These are phyloP conservation scores for Valencia hispanica DNA, from an alignment of 2,797 vertebrate genomes.

Conservation along the genomic window DNA sequence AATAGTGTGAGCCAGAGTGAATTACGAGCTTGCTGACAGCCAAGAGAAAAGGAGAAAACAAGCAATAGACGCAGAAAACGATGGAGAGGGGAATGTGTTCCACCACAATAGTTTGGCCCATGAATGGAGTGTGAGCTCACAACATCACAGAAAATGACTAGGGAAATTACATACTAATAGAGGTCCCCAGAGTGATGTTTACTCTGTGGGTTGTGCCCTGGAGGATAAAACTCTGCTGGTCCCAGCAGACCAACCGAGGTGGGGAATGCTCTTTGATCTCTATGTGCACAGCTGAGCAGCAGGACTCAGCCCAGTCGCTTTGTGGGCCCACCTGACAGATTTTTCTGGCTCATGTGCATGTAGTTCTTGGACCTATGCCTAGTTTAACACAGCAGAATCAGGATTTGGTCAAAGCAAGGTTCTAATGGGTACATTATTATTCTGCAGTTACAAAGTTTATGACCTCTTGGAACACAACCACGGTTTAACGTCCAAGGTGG, in stretches of 20 bases:
- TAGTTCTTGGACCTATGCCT: neutral
- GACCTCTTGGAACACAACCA: neutral
- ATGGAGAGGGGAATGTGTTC: constrained; percentile 25
- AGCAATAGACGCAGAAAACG: constrained; percentile 7
- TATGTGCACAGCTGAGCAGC: constrained; percentile 19
- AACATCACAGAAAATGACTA: constrained; percentile 39
- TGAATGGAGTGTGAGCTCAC: constrained; percentile 54
- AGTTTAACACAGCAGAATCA: constrained; percentile 6
- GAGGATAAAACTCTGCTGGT: constrained; percentile 26
- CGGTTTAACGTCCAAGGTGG: too few relatives aligned
- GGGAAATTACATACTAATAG: constrained; percentile 32
- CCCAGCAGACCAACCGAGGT: constrained; percentile 37
- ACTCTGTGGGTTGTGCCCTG: constrained; percentile 49
- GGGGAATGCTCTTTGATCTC: constrained; percentile 49
- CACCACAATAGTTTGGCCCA: constrained; percentile 21
- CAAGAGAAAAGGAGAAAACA: neutral
- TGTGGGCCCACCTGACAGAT: neutral
- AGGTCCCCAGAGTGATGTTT: constrained; percentile 58
- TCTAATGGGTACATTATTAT: neutral
- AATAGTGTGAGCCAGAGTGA: constrained; percentile 38
- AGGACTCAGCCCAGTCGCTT: constrained; percentile 31
- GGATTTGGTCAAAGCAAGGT: neutral
- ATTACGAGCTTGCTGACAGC: constrained; percentile 36
- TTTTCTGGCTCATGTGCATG: neutral
- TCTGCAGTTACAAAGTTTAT: neutral